phyloP scores from a whole-genome alignment of 2,888 invertebrate genomes.

The Sesamia inferens region DNA sequence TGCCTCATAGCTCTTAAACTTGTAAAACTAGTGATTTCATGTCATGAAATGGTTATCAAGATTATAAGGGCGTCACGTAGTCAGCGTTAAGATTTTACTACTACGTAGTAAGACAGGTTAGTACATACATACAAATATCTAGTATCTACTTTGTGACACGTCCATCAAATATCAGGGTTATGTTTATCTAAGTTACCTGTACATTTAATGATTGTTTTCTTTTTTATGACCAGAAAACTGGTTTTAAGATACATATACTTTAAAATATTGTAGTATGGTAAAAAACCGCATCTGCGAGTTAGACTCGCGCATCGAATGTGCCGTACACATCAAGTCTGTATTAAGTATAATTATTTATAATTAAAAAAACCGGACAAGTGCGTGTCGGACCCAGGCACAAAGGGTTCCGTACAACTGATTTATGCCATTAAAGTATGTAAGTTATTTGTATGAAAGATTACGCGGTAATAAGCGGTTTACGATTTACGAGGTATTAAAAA shows the following conservation, averaged over 20 bases:
- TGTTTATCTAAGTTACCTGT: background rate
- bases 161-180: background rate
- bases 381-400: too few relatives aligned
- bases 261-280: background rate
- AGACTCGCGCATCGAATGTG: too few relatives aligned
- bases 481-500: too few relatives aligned
- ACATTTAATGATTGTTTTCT: background rate
- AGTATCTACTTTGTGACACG: constrained; percentile 12
- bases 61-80: constrained; percentile 5
- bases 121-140: background rate
- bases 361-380: too few relatives aligned
- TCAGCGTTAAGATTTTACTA: constrained; percentile 1
- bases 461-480: too few relatives aligned
- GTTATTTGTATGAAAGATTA: too few relatives aligned
- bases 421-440: too few relatives aligned
- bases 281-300: too few relatives aligned
- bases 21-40: background rate
- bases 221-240: background rate
- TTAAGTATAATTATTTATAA: too few relatives aligned
- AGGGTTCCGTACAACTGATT: too few relatives aligned
- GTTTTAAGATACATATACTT: background rate
- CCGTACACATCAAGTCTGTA: too few relatives aligned
- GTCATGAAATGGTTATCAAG: constrained; percentile 15
- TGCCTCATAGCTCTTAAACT: background rate
- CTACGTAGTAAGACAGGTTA: constrained; percentile 5